phyloP scores from a whole-genome alignment of 2,888 invertebrate genomes.

The Drosophila limbata region DNA sequence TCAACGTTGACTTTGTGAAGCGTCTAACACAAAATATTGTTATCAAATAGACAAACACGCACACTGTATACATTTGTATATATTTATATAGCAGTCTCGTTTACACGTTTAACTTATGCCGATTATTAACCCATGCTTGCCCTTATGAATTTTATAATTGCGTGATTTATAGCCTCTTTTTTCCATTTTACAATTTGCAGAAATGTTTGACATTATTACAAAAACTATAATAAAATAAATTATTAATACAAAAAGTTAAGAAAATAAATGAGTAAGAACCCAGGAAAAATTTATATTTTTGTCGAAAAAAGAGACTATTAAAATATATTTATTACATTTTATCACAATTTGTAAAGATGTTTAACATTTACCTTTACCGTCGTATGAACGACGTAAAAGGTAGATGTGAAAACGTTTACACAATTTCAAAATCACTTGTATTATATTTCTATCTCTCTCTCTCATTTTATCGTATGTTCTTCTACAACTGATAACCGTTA shows the following conservation, averaged over 20 bases:
- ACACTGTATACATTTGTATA: neutral
- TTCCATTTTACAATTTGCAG: too few species aligned
- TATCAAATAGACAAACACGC: constrained; percentile 73
- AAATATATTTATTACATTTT: constrained; percentile 13
- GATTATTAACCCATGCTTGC: constrained; percentile 19
- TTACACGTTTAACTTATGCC: constrained; percentile 32
- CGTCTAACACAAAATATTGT: constrained; percentile 85
- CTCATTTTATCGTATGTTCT: constrained; percentile 18
- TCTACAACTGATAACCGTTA: constrained; percentile 12
- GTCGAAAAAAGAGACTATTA: neutral
- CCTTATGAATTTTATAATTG: constrained; percentile 6
- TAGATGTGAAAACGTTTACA: constrained; percentile 26
- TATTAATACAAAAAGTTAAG: neutral
- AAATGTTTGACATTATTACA: neutral
- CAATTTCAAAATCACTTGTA: constrained; percentile 24
- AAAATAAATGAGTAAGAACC: too few species aligned
- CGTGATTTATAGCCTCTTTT: constrained; percentile 13
- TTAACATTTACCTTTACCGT: neutral
- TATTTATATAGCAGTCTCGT: constrained; percentile 24
- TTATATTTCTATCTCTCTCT: neutral
- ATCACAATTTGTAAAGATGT: constrained; percentile 4
- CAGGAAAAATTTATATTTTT: neutral
- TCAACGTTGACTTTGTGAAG: constrained; percentile 84
- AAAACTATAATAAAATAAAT: too few species aligned
- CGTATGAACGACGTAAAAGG: constrained; percentile 26